Evolutionary conservation across 2,888 invertebrate genomes (phyloP).

Genomic region (Dascillus cervinus): DNA sequence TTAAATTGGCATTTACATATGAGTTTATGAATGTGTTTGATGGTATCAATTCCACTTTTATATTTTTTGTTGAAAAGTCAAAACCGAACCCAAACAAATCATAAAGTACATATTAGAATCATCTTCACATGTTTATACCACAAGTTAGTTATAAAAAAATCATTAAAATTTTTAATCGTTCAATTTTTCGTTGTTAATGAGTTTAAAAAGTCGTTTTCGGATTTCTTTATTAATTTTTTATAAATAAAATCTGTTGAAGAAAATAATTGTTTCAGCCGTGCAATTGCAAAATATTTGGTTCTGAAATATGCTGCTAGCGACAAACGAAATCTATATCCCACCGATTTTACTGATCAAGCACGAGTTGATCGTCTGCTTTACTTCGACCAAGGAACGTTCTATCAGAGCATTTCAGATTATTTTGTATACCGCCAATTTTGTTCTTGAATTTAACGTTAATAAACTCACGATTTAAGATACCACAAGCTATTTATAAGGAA

Average conservation of each 20-base stretch:
- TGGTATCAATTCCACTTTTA: too few relatives aligned
- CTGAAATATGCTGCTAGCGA: slow-evolving; percentile 7
- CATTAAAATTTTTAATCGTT: too few relatives aligned
- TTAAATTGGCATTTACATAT: too few relatives aligned
- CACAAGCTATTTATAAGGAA: slow-evolving; percentile 5
- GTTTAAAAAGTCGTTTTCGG: background rate
- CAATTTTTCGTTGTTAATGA: too few relatives aligned
- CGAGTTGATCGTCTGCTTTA: slow-evolving; percentile 8
- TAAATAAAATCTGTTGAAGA: background rate
- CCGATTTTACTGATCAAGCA: slow-evolving; percentile 7
- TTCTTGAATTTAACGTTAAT: background rate
- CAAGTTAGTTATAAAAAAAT: too few relatives aligned
- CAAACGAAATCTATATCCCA: slow-evolving; percentile 6
- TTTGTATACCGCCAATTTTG: slow-evolving; percentile 8
- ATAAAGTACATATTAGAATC: too few relatives aligned
- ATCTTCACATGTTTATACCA: too few relatives aligned
- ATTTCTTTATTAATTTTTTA: background rate
- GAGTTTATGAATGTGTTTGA: too few relatives aligned
- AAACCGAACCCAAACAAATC: too few relatives aligned
- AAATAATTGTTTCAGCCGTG: slow-evolving; percentile 6
- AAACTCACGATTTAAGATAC: slow-evolving; percentile 7
- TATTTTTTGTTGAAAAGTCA: too few relatives aligned
- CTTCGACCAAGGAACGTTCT: slow-evolving; percentile 10
- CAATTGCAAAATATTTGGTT: slow-evolving; percentile 12
- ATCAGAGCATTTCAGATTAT: slow-evolving; percentile 7